phyloP scores from a whole-genome alignment of 2,113 vertebrate genomes.

The Megaptera novaeangliae region DNA sequence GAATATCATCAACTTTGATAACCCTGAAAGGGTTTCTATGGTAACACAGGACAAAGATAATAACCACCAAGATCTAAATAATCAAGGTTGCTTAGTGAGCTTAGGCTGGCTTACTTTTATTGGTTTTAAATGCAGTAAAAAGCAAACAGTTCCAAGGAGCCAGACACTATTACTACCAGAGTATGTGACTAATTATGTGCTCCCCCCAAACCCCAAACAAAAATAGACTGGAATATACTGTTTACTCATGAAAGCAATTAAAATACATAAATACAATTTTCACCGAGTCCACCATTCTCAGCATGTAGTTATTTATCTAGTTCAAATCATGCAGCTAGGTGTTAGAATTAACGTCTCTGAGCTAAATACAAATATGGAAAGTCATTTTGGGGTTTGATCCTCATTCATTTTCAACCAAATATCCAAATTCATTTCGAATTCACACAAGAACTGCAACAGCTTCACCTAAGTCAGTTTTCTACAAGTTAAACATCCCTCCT shows the following conservation, averaged over 20 bases:
- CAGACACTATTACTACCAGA: neutral
- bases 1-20: neutral
- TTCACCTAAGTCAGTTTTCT: slow-evolving; percentile 89
- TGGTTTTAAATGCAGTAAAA: slow-evolving; percentile 69
- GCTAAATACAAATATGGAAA: slow-evolving; percentile 71
- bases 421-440: slow-evolving; percentile 80
- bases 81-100: slow-evolving; percentile 63
- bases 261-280: slow-evolving; percentile 68
- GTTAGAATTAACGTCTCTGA: slow-evolving; percentile 73
- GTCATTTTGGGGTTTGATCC: slow-evolving; percentile 75
- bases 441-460: slow-evolving; percentile 78
- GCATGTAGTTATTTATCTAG: slow-evolving; percentile 72
- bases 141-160: slow-evolving; percentile 38
- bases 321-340: slow-evolving; percentile 62
- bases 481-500: slow-evolving; percentile 84
- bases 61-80: slow-evolving; percentile 57
- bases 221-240: slow-evolving; percentile 63
- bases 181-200: slow-evolving; percentile 36
- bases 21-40: neutral
- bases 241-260: slow-evolving; percentile 75
- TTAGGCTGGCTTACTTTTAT: slow-evolving; percentile 65
- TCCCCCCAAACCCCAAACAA: slow-evolving; percentile 56
- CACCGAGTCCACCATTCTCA: neutral
- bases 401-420: slow-evolving; percentile 77
- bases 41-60: slow-evolving; percentile 23